Evolutionary conservation across 2,113 vertebrate genomes (phyloP).

Genomic region (Myotis brandtii): DNA sequence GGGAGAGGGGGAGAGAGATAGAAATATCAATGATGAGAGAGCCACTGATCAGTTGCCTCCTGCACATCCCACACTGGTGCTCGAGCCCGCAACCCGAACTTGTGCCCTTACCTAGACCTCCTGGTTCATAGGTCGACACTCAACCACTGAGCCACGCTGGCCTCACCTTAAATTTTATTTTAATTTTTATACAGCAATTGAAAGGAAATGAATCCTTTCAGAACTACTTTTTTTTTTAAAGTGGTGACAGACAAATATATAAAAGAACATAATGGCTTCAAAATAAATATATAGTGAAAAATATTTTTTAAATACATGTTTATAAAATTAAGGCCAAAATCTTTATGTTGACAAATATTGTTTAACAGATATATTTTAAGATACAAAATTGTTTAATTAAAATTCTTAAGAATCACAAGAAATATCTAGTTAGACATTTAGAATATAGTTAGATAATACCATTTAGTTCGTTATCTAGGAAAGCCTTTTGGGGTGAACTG

Average conservation of each 20-base stretch:
- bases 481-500: neutral
- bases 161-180: neutral
- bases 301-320: conserved; percentile 3
- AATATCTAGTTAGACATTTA: conserved; percentile 41
- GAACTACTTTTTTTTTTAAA: neutral
- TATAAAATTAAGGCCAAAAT: conserved; percentile 41
- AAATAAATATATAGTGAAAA: neutral
- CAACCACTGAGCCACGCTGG: too few species aligned
- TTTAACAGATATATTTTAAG: conserved; percentile 31
- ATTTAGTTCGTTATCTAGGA: neutral
- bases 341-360: neutral
- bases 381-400: neutral
- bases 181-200: neutral
- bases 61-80: too few species aligned
- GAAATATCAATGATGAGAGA: too few species aligned
- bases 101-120: too few species aligned
- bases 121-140: too few species aligned
- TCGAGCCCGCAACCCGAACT: too few species aligned
- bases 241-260: neutral
- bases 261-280: neutral
- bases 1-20: too few species aligned
- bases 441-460: neutral
- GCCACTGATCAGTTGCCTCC: too few species aligned
- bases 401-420: conserved; percentile 8
- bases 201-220: neutral